Evolutionary conservation across 2,888 invertebrate species (phyloP).

Genomic region (Acrobasis suavella): DNA sequence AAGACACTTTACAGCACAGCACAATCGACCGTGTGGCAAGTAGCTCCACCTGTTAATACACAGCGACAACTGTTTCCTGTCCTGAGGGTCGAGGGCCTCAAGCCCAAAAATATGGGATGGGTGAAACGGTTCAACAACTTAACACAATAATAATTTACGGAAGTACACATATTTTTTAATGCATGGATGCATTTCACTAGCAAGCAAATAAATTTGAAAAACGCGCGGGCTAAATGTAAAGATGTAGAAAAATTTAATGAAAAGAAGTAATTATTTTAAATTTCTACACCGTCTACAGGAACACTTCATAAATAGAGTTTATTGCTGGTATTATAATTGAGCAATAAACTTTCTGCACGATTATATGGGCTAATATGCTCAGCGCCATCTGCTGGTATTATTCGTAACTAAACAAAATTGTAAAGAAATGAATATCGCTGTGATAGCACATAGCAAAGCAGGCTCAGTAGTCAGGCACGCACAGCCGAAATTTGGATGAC

Average conservation of each 20-base stretch:
- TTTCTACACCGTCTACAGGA: neutral
- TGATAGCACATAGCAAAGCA: slow-evolving; percentile 28
- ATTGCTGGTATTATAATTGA: neutral
- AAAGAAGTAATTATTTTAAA: neutral
- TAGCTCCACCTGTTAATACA: slow-evolving; percentile 73
- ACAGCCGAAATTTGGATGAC: slow-evolving; percentile 67
- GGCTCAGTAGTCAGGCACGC: slow-evolving; percentile 41
- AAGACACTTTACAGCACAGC: slow-evolving; percentile 57
- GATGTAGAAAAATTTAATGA: too few species aligned
- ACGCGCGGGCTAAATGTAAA: slow-evolving; percentile 28
- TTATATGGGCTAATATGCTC: neutral
- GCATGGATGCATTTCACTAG: slow-evolving; percentile 43
- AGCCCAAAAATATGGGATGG: slow-evolving; percentile 60
- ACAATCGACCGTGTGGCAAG: slow-evolving; percentile 47
- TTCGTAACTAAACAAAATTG: slow-evolving; percentile 27
- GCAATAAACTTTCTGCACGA: neutral
- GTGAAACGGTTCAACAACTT: slow-evolving; percentile 67
- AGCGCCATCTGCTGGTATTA: slow-evolving; percentile 51
- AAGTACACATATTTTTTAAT: slow-evolving; percentile 51
- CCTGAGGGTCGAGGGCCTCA: slow-evolving; percentile 53
- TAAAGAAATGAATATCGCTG: slow-evolving; percentile 36
- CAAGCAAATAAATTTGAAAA: slow-evolving; percentile 43
- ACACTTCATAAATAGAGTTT: neutral
- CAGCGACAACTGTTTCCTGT: slow-evolving; percentile 57
- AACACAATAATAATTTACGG: slow-evolving; percentile 64